These are phyloP conservation scores for Hyles euphorbiae DNA, from an alignment of 1,140 invertebrate genomes.

Conservation along the genomic window DNA sequence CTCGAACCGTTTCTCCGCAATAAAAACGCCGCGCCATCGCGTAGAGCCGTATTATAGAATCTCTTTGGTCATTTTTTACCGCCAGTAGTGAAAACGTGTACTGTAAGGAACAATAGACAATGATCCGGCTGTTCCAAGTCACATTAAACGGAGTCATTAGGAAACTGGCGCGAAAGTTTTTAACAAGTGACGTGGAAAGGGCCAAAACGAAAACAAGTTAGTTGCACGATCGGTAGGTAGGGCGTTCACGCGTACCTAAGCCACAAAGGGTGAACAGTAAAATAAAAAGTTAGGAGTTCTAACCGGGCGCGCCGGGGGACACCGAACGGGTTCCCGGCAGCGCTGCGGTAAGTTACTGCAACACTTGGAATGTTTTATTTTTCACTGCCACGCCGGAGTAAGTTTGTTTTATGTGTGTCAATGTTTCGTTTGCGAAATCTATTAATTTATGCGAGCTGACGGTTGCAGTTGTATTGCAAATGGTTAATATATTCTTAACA, in stretches of 20 bases:
- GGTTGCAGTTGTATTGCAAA: no score
- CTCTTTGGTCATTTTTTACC: no score
- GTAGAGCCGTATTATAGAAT: no score
- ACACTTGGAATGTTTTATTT: slow-evolving; percentile 5
- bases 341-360: slow-evolving; percentile 37
- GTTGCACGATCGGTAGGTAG: slow-evolving; percentile 30
- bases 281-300: slow-evolving; percentile 71
- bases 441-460: no score
- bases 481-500: no score
- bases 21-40: no score
- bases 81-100: no score
- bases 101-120: no score
- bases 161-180: slow-evolving; percentile 36
- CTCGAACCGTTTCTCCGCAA: no score
- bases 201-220: slow-evolving; percentile 23
- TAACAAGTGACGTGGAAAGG: slow-evolving; percentile 26
- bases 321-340: slow-evolving; percentile 57
- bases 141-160: no score
- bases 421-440: slow-evolving; percentile 13
- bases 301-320: slow-evolving; percentile 60
- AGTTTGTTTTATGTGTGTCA: slow-evolving; percentile 7
- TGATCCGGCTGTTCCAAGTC: no score
- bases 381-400: neutral
- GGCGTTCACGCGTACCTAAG: slow-evolving; percentile 57
- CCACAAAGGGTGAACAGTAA: slow-evolving; percentile 58